Conservation (phyloP, 2,113 vertebrate species). For the Cairina moschata region DNA sequence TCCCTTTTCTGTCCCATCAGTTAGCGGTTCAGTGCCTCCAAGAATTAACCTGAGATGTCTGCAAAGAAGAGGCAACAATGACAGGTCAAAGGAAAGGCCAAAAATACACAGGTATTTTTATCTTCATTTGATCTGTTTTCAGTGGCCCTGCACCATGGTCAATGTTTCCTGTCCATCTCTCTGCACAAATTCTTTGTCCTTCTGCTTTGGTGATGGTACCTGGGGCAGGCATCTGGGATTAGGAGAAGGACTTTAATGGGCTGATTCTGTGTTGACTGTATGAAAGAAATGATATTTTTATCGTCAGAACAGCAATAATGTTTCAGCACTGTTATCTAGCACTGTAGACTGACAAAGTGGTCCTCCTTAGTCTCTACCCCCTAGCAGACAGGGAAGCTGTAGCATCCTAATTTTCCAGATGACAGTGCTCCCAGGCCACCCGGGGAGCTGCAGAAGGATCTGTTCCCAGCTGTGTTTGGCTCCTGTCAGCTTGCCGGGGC, state of each 20-base stretch:
- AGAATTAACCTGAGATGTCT: neutral
- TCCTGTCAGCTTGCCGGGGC: neutral
- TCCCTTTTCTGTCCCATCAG: neutral
- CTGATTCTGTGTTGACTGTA: neutral
- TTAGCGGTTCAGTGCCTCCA: neutral
- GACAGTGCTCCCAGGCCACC: neutral
- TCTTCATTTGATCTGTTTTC: neutral
- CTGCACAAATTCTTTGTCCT: neutral
- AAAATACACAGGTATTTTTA: neutral
- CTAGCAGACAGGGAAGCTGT: neutral
- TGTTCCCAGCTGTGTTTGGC: neutral
- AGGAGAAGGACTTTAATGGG: neutral
- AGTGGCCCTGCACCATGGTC: neutral
- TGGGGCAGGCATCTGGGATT: neutral
- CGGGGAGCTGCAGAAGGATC: neutral
- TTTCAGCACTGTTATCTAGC: neutral
- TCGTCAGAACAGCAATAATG: neutral
- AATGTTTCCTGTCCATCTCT: neutral
- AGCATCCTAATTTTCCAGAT: conserved; percentile 1
- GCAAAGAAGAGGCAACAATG: neutral
- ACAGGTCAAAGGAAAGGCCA: neutral
- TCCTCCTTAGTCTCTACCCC: neutral
- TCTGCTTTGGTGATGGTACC: neutral
- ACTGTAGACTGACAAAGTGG: neutral
- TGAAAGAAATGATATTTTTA: neutral